Percentiles rank a stretch among this genome's conserved stretches.
These are phyloP conservation scores for Nebria brevicollis DNA, from an alignment of 2,888 invertebrate genomes.

Conservation along the genomic window DNA sequence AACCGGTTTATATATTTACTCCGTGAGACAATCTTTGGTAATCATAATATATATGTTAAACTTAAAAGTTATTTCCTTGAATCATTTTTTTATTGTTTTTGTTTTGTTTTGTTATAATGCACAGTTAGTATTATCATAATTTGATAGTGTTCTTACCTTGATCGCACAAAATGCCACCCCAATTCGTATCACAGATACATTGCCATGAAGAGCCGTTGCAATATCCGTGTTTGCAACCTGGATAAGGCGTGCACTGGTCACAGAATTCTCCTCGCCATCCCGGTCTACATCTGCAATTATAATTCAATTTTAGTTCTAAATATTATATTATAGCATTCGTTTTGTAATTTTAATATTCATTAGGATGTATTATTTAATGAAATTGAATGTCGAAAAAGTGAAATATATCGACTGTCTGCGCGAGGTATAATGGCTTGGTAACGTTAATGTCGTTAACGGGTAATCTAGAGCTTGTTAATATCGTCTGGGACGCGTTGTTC, in stretches of 20 bases:
- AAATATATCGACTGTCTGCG: neutral
- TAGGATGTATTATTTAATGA: neutral
- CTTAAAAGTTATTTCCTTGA: neutral
- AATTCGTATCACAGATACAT: constrained; percentile 97
- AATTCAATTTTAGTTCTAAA: neutral
- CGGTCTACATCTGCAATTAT: constrained; percentile 79
- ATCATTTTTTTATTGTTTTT: neutral
- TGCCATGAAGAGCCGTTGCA: constrained; percentile 95
- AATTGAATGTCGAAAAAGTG: neutral
- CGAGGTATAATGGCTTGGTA: constrained; percentile 1
- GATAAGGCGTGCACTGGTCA: constrained; percentile 93
- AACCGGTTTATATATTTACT: neutral
- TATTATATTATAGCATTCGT: too few relatives aligned
- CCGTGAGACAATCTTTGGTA: neutral
- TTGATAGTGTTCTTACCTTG: constrained; percentile 71
- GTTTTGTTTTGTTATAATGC: too few relatives aligned
- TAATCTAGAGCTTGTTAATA: constrained; percentile 40
- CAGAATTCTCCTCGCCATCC: constrained; percentile 95
- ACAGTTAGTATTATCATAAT: neutral
- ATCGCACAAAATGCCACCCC: constrained; percentile 98
- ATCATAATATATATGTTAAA: neutral
- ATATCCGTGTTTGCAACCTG: constrained; percentile 95
- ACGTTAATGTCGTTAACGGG: constrained; percentile 23
- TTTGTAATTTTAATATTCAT: neutral
- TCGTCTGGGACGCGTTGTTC: constrained; percentile 22